Evolutionary conservation across 2,113 vertebrate genomes (phyloP), one percentile per base, ranked within the genome.

Genomic region (Ophthalmolycus amberensis): DNA sequence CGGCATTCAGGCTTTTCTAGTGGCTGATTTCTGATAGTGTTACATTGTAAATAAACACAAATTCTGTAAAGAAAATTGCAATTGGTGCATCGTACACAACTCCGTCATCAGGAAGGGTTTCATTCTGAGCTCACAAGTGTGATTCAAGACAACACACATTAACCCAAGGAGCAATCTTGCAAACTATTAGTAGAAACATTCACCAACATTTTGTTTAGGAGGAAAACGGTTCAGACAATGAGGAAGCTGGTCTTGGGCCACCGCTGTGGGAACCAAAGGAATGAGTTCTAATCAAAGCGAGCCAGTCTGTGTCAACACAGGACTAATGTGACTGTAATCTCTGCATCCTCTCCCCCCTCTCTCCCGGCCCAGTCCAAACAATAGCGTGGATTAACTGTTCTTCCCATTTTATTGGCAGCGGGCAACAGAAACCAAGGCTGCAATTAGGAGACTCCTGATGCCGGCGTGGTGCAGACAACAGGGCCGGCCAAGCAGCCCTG

Each of bases 301-400:
- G 46, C 14, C 68, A 77, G 73, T 66, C 52, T 85, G 50, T 80
- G 69, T 80, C 83, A 85, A 75, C 68, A 77, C n/a, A n/a, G 69
- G 62, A 56, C 77, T 80, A 32, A 32, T 32, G 32, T 32, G 32
- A 32, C 72, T 54, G 70, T 73, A 75, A 75, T 75, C 40, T 25
- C 88, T 46, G 78, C 63, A 84, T 84, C 85, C 75, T 79, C 72
- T 34, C 20, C 59, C 71, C 29, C 29, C 29, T 3, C 81, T 76
- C 71, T 84, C 62, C 38, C 70, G 65, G 70, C 82, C 82, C 76
- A 78, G 77, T 76, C 68, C 83, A 92, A 92, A 91, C 88, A 90
- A 85, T 54, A 84, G 74, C 86, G 75, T 66, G 80, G 91, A 92
- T 92, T 90, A 93, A 90, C 85, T 82, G 82, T 87, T 82, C 87